Percentiles rank a stretch among this genome's conserved stretches.
These are phyloP conservation scores for Mactra quadrangularis DNA, from an alignment of 1,140 invertebrate genomes.

Conservation along the genomic window DNA sequence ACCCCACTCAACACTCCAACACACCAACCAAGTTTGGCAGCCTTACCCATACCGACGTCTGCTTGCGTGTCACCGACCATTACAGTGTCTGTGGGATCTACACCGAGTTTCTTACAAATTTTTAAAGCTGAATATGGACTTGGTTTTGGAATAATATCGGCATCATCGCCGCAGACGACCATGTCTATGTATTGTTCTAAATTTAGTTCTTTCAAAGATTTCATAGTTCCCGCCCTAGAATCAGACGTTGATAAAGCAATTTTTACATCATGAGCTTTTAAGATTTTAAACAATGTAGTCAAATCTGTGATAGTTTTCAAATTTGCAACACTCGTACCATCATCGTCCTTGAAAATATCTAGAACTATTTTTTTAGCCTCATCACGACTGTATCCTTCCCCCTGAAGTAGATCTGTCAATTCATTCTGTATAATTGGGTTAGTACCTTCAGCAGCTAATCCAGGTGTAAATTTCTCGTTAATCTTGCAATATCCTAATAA, in stretches of 20 bases:
- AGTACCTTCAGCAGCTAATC: constrained; percentile 84
- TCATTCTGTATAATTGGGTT: constrained; percentile 76
- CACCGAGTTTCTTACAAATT: constrained; percentile 83
- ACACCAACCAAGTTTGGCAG: constrained; percentile 83
- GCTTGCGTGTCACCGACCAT: constrained; percentile 85
- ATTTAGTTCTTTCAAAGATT: constrained; percentile 77
- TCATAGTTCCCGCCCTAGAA: constrained; percentile 80
- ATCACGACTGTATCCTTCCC: constrained; percentile 77
- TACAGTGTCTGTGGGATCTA: constrained; percentile 82
- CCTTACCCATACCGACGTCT: constrained; percentile 84
- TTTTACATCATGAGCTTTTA: constrained; percentile 83
- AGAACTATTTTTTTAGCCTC: constrained; percentile 69
- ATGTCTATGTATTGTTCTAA: constrained; percentile 80
- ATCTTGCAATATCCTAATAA: constrained; percentile 82
- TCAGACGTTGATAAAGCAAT: constrained; percentile 85
- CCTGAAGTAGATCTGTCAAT: constrained; percentile 79
- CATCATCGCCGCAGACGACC: constrained; percentile 85
- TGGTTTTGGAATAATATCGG: constrained; percentile 83
- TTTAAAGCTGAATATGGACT: constrained; percentile 83
- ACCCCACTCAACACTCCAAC: constrained; percentile 83
- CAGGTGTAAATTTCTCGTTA: constrained; percentile 79
- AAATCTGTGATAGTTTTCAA: constrained; percentile 82
- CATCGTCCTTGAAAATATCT: constrained; percentile 74
- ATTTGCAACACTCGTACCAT: constrained; percentile 68
- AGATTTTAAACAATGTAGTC: constrained; percentile 82